phyloP scores from a whole-genome alignment of 2,888 invertebrate species.

The Anarsia innoxiella region DNA sequence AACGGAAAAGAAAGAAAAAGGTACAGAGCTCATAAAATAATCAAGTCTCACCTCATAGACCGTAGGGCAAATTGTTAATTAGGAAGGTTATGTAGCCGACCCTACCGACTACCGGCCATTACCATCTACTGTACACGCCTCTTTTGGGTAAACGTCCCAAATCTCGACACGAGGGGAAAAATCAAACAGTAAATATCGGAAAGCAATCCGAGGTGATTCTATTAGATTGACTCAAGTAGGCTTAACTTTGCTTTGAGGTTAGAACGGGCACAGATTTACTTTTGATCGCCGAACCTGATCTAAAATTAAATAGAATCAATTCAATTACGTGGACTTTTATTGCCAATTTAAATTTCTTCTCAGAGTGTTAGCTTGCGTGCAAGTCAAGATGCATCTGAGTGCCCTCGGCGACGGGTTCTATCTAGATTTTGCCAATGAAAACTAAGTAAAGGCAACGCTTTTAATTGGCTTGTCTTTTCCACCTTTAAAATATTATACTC shows the following conservation, averaged over 20 bases:
- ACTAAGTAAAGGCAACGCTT: slow-evolving; percentile 31
- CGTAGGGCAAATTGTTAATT: slow-evolving; percentile 53
- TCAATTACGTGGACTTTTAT: slow-evolving; percentile 4
- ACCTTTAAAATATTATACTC: background rate
- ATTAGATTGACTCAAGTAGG: slow-evolving; percentile 64
- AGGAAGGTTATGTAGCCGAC: slow-evolving; percentile 60
- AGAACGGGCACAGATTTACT: slow-evolving; percentile 31
- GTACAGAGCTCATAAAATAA: slow-evolving; percentile 26
- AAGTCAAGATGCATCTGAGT: slow-evolving; percentile 41
- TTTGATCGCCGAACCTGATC: slow-evolving; percentile 14
- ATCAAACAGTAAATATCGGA: slow-evolving; percentile 72
- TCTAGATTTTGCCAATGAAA: slow-evolving; percentile 50
- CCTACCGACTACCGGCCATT: slow-evolving; percentile 51
- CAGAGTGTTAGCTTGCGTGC: slow-evolving; percentile 40
- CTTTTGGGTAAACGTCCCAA: slow-evolving; percentile 59
- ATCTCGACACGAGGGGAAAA: slow-evolving; percentile 66
- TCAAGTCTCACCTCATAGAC: slow-evolving; percentile 32
- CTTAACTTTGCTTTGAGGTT: slow-evolving; percentile 45
- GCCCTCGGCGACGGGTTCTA: slow-evolving; percentile 32
- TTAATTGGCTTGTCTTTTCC: slow-evolving; percentile 59
- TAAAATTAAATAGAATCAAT: slow-evolving; percentile 10
- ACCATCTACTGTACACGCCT: slow-evolving; percentile 59
- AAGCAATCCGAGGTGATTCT: slow-evolving; percentile 70
- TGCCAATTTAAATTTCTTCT: slow-evolving; percentile 6
- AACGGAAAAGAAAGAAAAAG: slow-evolving; percentile 16